Evolutionary conservation across 2,888 invertebrate genomes (phyloP), one percentile per base, ranked within the genome.

Genomic region (Gari tellinella): DNA sequence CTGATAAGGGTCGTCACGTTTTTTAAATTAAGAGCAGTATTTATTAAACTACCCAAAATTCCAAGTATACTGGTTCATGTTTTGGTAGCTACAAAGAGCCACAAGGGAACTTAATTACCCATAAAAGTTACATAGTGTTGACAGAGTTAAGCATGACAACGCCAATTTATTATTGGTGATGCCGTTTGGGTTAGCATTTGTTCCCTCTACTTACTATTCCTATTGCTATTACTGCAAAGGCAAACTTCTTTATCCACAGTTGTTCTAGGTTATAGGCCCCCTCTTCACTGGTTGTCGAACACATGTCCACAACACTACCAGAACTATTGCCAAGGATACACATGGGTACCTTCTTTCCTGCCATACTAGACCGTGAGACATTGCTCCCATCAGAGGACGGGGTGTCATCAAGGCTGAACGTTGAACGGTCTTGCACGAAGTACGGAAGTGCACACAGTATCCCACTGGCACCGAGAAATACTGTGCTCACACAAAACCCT

Each of bases 361-460:
- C 23, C 61, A 21, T 40, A n/a, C 12, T 15, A 12, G 37, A 19
- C 40, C 7, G 14, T 23, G 21, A 14, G 21, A n/a, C 17, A 14
- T 12, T 25, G 58, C 43, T 40, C n/a, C 56, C 19, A 25, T 45
- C 37, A 17, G 14, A 15, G 19, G n/a, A 8, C 38, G 68, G n/a
- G 5, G 4, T 45, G 10, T 21, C 38, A 14, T 55, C 49, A 0
- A 74, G 14, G 23, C 37, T 67, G 26, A 75, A 75, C n/a, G 60
- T 21, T 3, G 72, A 72, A 38, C 31, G 56, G 43, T 79, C 79
- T 57, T 68, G 64, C 26, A 79, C 21, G 55, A 86, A 86, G 66
- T 79, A 84, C 0, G 87, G 84, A n/a, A 86, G 19, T 2, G 82
- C 79, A 55, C 86, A 86, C 46, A 86, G 38, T 7, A 87, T 58